Evolutionary conservation across 35 echinoderm and acorn worm species (phyloP).

Genomic region (Heliocidaris erythrogramma): DNA sequence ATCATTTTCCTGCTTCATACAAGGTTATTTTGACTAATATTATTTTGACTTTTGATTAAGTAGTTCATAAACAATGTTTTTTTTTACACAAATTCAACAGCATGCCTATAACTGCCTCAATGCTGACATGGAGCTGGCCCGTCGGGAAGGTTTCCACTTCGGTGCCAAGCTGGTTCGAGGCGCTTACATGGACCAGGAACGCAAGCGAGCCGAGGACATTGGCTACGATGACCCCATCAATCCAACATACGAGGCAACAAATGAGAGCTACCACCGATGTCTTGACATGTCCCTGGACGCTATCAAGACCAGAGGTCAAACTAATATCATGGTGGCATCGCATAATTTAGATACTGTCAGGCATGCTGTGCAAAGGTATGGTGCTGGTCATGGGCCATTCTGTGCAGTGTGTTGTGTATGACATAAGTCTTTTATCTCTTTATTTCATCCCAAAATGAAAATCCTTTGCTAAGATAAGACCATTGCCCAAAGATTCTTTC

Average conservation of each 20-base stretch:
- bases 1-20: too few species aligned
- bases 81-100: conserved; percentile 39
- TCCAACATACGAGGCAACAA: conserved; percentile 74
- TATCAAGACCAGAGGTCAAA: conserved; percentile 56
- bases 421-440: too few species aligned
- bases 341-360: conserved; percentile 91
- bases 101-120: conserved; percentile 74
- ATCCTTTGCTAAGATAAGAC: too few species aligned
- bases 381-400: neutral
- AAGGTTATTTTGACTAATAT: too few species aligned
- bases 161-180: conserved; percentile 91
- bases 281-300: conserved; percentile 60
- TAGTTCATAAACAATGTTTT: too few species aligned
- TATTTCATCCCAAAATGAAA: too few species aligned
- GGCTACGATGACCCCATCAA: conserved; percentile 94
- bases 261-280: conserved; percentile 65
- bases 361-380: conserved; percentile 75
- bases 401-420: too few species aligned
- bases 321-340: conserved; percentile 95
- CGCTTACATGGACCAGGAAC: conserved; percentile 91
- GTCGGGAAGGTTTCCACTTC: conserved; percentile 79
- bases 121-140: conserved; percentile 80
- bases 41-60: too few species aligned
- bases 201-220: conserved; percentile 76
- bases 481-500: neutral